Evolutionary conservation across 2,888 invertebrate genomes (phyloP), one percentile per base, ranked within the genome.

Genomic region (Hirtodrosophila trivittata): DNA sequence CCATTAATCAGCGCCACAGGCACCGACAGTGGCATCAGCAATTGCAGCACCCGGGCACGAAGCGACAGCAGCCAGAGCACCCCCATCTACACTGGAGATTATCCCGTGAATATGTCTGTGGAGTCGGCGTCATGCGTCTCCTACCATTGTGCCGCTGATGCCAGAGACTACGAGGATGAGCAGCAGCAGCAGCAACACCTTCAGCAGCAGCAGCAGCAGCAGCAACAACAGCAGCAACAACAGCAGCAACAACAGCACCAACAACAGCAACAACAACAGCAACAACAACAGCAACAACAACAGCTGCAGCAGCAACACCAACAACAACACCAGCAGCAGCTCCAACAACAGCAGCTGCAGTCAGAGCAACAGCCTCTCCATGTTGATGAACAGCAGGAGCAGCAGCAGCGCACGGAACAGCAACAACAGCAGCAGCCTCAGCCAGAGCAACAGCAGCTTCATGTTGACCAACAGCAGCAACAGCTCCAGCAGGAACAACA

Each of bases 11-110:
- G 88, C 35, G 86, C 87, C 74, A 86, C 84, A 2, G 87, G 87
- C 54, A 87, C 87, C 10, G 87, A 87, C 54, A 88, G 88, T 49
- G 88, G 88, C 58, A 87, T 87, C 63, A 87, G 87, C 67, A 86
- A 83, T 13, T 87, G 87, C 65, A 84, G 87, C 67, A 81, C 87
- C 2, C 75, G 86, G 0, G 84, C 84, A 0, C 51, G 83, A 7
- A 76, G 77, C 35, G 84, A 85, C 56, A 85, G 86, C 58, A 88
- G 87, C 39, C 88, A 86, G 43, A 87, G 87, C 43, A 88, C 87
- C 2, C 87, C 87, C n/a, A 72, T 87, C 10, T 88, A 87, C 51
- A 80, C 77, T 12, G 73, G 85, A 25, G 87, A 84, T 2, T 82
- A 83, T 63, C 88, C 88, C 0, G 87, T 87, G 3, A 87, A 87